phyloP scores from a whole-genome alignment of 2,888 invertebrate genomes.

The Melikaiella ostensackeni region DNA sequence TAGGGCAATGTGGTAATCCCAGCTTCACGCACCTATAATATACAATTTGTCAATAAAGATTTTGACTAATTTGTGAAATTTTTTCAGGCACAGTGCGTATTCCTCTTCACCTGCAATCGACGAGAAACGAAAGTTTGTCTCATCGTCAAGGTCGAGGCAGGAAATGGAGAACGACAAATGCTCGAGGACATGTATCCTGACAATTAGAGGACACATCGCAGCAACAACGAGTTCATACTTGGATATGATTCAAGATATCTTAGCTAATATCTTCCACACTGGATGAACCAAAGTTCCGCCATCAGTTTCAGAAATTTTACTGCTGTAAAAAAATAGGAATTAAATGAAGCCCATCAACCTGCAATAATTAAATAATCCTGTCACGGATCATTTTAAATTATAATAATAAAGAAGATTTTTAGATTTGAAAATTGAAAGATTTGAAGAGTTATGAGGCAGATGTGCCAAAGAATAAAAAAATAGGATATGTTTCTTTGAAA shows the following conservation, averaged over 20 bases:
- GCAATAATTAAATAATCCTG: slow-evolving; percentile 5
- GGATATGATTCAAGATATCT: slow-evolving; percentile 61
- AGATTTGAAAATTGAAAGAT: neutral
- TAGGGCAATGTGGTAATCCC: too few species aligned
- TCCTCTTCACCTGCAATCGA: slow-evolving; percentile 72
- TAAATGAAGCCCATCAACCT: slow-evolving; percentile 5
- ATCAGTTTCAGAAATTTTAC: neutral
- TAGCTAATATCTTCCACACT: slow-evolving; percentile 2
- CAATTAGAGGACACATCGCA: slow-evolving; percentile 66
- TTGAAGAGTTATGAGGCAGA: neutral
- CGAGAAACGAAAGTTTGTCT: slow-evolving; percentile 59
- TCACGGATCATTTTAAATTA: neutral
- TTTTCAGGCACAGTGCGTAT: slow-evolving; percentile 74
- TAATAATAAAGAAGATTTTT: neutral
- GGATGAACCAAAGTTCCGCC: neutral
- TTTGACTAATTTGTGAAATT: neutral
- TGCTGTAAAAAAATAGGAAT: neutral
- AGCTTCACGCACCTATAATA: too few species aligned
- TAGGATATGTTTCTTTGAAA: neutral
- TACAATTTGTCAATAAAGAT: neutral
- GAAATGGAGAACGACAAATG: slow-evolving; percentile 22
- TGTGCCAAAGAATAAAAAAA: neutral
- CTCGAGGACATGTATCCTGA: slow-evolving; percentile 67
- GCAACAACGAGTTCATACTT: slow-evolving; percentile 69
- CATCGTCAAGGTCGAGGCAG: slow-evolving; percentile 2